A percentile compares a stretch with the other conserved stretches of the same genome.
These are phyloP conservation scores for Dasysyrphus albostriatus DNA, from an alignment of 2,888 invertebrate species.

Conservation along the genomic window DNA sequence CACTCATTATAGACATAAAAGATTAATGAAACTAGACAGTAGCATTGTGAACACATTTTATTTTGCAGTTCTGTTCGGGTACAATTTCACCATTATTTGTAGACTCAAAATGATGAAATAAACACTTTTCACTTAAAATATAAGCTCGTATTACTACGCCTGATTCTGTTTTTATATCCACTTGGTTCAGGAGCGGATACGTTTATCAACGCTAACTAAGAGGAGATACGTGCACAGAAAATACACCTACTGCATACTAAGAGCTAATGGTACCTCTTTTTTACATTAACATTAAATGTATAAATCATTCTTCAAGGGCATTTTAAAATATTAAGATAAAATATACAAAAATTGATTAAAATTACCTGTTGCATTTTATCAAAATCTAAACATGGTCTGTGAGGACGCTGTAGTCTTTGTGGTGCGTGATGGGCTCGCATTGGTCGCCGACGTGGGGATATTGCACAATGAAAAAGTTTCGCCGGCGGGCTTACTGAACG, in stretches of 20 bases:
- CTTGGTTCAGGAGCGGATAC: too few species aligned
- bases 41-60: too few species aligned
- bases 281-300: neutral
- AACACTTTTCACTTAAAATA: too few species aligned
- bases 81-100: too few species aligned
- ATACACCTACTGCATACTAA: neutral
- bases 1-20: too few species aligned
- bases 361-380: conserved; percentile 98
- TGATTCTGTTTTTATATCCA: too few species aligned
- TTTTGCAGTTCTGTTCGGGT: too few species aligned
- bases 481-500: conserved; percentile 84
- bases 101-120: too few species aligned
- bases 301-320: neutral
- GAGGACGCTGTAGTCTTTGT: conserved; percentile 86
- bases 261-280: neutral
- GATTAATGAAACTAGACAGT: too few species aligned
- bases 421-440: conserved; percentile 85
- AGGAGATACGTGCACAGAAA: neutral
- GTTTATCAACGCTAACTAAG: too few species aligned
- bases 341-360: neutral
- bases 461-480: conserved; percentile 86
- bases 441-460: conserved; percentile 86
- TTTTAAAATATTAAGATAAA: neutral
- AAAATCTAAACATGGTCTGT: conserved; percentile 96
- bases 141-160: too few species aligned